These are phyloP conservation scores for Micromys minutus DNA, from an alignment of 2,113 vertebrate genomes.

Conservation along the genomic window DNA sequence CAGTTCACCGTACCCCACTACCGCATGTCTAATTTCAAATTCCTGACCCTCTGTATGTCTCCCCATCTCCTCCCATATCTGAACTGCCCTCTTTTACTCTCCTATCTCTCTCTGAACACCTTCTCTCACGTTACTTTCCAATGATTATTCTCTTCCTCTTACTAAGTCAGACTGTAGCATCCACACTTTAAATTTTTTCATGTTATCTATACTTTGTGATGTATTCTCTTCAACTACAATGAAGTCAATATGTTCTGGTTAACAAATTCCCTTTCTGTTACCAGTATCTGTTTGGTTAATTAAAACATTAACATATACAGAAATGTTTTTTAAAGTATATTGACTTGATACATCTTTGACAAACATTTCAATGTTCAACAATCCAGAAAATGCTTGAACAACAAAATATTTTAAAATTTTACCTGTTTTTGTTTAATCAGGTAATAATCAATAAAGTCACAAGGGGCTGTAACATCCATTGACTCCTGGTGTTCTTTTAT, in stretches of 20 bases:
- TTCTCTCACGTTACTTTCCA: too few species aligned
- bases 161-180: too few species aligned
- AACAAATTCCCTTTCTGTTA: not conserved
- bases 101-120: too few species aligned
- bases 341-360: not conserved
- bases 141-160: too few species aligned
- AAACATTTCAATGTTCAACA: not conserved
- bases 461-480: not conserved
- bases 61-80: too few species aligned
- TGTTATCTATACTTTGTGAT: not conserved
- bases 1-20: too few species aligned
- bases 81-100: too few species aligned
- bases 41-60: too few species aligned
- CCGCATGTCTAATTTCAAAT: too few species aligned
- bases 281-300: not conserved
- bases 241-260: too few species aligned
- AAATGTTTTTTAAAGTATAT: not conserved
- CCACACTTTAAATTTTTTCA: not conserved
- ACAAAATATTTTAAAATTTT: constrained; percentile 70
- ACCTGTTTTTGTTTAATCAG: not conserved
- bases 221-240: not conserved
- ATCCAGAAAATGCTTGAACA: constrained; percentile 63
- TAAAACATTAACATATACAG: too few species aligned
- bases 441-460: not conserved
- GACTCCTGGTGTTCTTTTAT: constrained; percentile 41